These are phyloP conservation scores for Henricia sp. DNA, from an alignment of 53 echinoderm and acorn worm species.

Conservation along the genomic window DNA sequence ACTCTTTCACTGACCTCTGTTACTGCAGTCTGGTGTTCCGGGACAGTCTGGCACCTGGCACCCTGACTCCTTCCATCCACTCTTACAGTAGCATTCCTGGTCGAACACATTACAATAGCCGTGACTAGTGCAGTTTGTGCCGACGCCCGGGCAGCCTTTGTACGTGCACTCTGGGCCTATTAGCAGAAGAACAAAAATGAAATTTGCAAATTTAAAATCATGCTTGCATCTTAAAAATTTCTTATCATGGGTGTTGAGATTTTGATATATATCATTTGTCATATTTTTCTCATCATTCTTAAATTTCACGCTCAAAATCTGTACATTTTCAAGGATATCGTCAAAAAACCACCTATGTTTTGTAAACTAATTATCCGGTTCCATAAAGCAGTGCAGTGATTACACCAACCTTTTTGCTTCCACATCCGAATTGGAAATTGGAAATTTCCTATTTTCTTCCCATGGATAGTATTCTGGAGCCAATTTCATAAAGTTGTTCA, in stretches of 20 bases:
- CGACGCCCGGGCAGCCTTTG: conserved; percentile 82
- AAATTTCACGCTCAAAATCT: no score
- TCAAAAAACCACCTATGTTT: no score
- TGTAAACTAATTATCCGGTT: no score
- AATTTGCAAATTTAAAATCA: not conserved
- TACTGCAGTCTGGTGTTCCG: conserved; percentile 86
- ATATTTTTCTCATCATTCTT: no score
- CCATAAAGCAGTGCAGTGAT: no score
- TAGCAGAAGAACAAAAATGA: not conserved
- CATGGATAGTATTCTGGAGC: not conserved
- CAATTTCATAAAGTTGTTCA: not conserved
- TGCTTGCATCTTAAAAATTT: not conserved
- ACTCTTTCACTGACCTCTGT: conserved; percentile 63
- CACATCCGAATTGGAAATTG: no score
- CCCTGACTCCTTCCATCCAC: conserved; percentile 78
- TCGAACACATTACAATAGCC: conserved; percentile 76
- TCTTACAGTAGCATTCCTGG: conserved; percentile 78
- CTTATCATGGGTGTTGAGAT: no score
- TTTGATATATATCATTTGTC: no score
- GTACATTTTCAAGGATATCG: no score
- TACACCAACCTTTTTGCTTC: no score
- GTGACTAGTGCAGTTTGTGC: conserved; percentile 81
- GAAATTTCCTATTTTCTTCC: no score
- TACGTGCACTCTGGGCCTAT: conserved; percentile 75
- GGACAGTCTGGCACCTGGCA: conserved; percentile 87